These are phyloP conservation scores for Drosophila arizonae DNA, from an alignment of 1,140 invertebrate species.

Conservation along the genomic window DNA sequence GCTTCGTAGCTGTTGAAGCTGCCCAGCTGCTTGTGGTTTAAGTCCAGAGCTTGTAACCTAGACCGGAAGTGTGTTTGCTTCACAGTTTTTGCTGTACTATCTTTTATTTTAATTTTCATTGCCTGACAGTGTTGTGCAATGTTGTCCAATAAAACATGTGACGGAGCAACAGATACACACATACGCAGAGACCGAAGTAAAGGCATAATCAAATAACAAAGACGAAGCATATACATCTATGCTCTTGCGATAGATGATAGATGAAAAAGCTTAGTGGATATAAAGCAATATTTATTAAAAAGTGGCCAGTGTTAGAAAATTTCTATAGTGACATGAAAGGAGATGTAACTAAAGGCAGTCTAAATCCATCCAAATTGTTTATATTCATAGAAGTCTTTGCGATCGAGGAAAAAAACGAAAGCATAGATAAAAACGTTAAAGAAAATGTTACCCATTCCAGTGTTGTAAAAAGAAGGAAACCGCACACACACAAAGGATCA, in stretches of 20 bases:
- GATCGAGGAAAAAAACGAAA: too few species aligned
- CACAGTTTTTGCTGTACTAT: background rate
- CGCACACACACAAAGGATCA: too few species aligned
- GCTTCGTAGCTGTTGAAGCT: background rate
- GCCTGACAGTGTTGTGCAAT: constrained; percentile 8
- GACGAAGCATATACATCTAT: background rate
- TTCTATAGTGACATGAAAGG: too few species aligned
- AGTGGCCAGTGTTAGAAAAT: too few species aligned
- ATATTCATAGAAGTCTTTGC: too few species aligned
- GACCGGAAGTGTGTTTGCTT: constrained; percentile 18
- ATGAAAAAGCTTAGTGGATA: background rate
- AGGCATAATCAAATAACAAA: background rate
- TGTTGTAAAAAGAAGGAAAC: too few species aligned
- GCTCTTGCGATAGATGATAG: background rate
- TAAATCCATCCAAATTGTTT: too few species aligned
- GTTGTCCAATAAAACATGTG: constrained; percentile 15
- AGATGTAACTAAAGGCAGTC: too few species aligned
- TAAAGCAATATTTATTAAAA: background rate
- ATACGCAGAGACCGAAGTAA: background rate
- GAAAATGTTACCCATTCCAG: too few species aligned
- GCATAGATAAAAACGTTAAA: too few species aligned
- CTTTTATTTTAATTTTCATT: background rate
- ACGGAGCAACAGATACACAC: background rate
- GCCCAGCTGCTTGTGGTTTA: constrained; percentile 7
- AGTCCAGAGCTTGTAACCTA: constrained; percentile 2